A percentile compares a stretch with the other conserved stretches of the same genome.
These are phyloP conservation scores for Drosophila engyochracea DNA, from an alignment of 2,888 invertebrate genomes.

Conservation along the genomic window DNA sequence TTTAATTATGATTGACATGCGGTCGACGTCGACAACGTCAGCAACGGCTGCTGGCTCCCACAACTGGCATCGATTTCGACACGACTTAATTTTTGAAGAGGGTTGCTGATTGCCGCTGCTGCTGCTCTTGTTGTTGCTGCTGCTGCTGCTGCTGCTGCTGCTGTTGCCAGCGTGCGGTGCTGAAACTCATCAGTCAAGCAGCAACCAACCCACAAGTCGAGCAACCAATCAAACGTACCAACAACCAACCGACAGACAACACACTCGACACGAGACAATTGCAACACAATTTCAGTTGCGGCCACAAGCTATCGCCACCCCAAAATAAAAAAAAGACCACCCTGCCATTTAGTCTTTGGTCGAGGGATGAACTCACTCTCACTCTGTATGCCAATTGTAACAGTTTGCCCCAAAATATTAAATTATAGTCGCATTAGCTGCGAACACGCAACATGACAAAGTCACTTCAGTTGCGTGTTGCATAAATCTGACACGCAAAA, in stretches of 20 bases:
- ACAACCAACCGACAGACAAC: constrained; percentile 1
- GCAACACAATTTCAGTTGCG: constrained; percentile 61
- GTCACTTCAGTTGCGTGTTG: constrained; percentile 66
- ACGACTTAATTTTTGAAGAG: constrained; percentile 78
- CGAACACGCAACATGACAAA: constrained; percentile 71
- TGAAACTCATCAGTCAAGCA: constrained; percentile 74
- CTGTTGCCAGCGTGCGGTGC: constrained; percentile 53
- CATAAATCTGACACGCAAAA: constrained; percentile 68
- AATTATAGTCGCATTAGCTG: constrained; percentile 77
- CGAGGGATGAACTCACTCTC: constrained; percentile 34
- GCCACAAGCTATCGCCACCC: constrained; percentile 38
- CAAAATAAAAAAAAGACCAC: constrained; percentile 8
- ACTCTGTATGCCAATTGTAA: constrained; percentile 39
- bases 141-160: background rate
- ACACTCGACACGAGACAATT: constrained; percentile 56
- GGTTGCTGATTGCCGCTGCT: constrained; percentile 69
- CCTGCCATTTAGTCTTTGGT: constrained; percentile 1
- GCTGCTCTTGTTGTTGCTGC: background rate
- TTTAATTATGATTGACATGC: constrained; percentile 80
- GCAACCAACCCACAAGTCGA: constrained; percentile 47
- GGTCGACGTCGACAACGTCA: constrained; percentile 51
- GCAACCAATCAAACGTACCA: background rate
- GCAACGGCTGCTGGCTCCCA: constrained; percentile 47
- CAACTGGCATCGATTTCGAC: constrained; percentile 76
- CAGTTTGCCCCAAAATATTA: constrained; percentile 65